Base-by-base conservation (phyloP, 2,888 invertebrate species). In the Pardosa pseudoannulata region DNA sequence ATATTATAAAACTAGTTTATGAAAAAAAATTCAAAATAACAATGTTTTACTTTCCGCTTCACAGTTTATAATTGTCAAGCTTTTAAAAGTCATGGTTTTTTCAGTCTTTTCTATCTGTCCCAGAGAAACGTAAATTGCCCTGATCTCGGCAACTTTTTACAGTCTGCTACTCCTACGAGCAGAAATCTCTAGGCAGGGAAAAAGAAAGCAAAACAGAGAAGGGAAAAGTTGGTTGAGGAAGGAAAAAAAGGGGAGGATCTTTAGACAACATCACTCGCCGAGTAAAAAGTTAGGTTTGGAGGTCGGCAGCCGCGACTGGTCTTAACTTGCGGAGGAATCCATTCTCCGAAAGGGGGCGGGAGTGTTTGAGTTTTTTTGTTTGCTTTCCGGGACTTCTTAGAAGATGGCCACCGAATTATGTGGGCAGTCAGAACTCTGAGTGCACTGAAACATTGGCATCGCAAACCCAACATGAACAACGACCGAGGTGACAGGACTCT, bases 331-430 rank as follows among this genome's bases (percentile, higher is more conserved):
- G 41, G 70, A 36, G 36, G 36, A 56, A 36, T 50, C 50, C 79
- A 70, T 29, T 70, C 7, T n/a, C 9, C 6, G 31, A 29, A 64
- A 71, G 31, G 71, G 72, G 65, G 72, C 29, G 31, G 13, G 9
- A 28, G 23, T 13, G n/a, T 16, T 27, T 23, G 19, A 27, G 28
- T 39, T 46, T 19, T n/a, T 23, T 39, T 28, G 27, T 6, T 41
- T 68, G 28, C 64, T 64, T 74, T 39, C 39, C 65, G 56, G 46
- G 29, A 41, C 36, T 36, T 32, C 7, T 56, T 62, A 6, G 68
- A 78, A 85, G 39, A 85, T 85, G 83, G 78, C 83, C 36, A 39
- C 32, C 65, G 46, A 29, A 75, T 5, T 68, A 86, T 79, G 85
- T 86, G 85, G 85, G 79, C 79, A 64, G 74, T 79, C 46, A 74